A percentile compares a stretch with the other conserved stretches of the same genome.
Conservation (phyloP, 2,888 invertebrate species). For the Troilus luridus region DNA sequence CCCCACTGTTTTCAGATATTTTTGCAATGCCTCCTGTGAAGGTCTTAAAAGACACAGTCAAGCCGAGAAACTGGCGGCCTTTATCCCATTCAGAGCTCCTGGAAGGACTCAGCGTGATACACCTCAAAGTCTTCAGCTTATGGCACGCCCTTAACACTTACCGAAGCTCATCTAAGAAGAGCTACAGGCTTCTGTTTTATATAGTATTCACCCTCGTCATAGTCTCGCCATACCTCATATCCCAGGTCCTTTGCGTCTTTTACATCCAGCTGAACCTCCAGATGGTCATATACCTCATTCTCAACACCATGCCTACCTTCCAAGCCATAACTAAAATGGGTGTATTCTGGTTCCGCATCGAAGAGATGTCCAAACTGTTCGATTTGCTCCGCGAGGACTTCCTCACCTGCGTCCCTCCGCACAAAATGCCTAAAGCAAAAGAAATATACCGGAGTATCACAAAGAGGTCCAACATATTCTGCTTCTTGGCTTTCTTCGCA, state of each 20-base stretch:
- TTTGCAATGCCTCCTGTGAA: neutral
- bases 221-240: neutral
- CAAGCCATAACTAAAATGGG: conserved; percentile 17
- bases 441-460: conserved; percentile 30
- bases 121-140: neutral
- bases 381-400: neutral
- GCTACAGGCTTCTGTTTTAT: neutral
- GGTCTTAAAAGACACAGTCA: neutral
- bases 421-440: neutral
- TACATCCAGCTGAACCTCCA: neutral
- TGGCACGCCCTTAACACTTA: conserved; percentile 3
- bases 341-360: conserved; percentile 1
- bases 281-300: neutral
- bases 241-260: neutral
- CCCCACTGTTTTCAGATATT: neutral
- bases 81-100: neutral
- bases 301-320: neutral
- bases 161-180: neutral
- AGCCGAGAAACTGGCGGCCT: neutral
- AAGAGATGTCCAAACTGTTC: neutral
- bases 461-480: neutral
- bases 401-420: neutral
- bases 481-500: conserved; percentile 16
- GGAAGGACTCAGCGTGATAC: neutral
- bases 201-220: neutral